Base-by-base conservation (phyloP, 2,797 vertebrate genomes). In the Crocidura indochinensis region DNA sequence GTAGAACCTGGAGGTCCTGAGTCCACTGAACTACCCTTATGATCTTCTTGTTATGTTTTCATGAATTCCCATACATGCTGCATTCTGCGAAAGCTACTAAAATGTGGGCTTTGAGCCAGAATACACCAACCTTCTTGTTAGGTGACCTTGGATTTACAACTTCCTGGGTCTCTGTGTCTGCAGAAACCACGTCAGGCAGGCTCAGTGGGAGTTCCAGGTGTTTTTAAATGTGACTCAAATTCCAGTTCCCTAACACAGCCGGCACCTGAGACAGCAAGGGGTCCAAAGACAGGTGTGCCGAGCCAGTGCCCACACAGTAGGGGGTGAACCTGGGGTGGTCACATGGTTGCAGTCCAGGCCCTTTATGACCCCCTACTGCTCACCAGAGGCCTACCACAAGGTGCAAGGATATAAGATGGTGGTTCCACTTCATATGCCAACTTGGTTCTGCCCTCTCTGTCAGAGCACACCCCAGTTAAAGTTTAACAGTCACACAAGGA, bases 401-500 rank as follows among this genome's bases (percentile, higher is more conserved):
- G 51, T 24, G 19, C 56, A 29, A n/a, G 0, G 1, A 49, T 49
- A 46, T 71, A n/a, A 64, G 31, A 64, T 2, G 22, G 31, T 3
- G 22, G 60, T 47, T 86, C 65, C 71, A 49, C 8, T 14, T 91
- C 47, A 72, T 15, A 65, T 47, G 19, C 53, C 46, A 62, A 53
- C 0, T 0, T 27, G 51, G 44, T 24, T 77, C 86, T 73, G 38
- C 67, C 38, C 71, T 64, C 65, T 56, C 75, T 44, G 44, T 84
- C 65, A 75, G 20, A 77, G 20, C 68, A 76, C 31, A 67, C 14
- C 47, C 89, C 87, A 47, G 87, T 92, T 93, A 88, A 91, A 87
- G 76, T 91, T 91, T 89, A 92, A 93, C 94, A 84, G 51, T 83
- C 85, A 79, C 4, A 8, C 62, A n/a, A 71, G 78, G 56, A 81